A percentile compares a stretch with the other conserved stretches of the same genome.
Conservation (phyloP, 1,140 invertebrate species). For the Muscidifurax raptorellus region DNA sequence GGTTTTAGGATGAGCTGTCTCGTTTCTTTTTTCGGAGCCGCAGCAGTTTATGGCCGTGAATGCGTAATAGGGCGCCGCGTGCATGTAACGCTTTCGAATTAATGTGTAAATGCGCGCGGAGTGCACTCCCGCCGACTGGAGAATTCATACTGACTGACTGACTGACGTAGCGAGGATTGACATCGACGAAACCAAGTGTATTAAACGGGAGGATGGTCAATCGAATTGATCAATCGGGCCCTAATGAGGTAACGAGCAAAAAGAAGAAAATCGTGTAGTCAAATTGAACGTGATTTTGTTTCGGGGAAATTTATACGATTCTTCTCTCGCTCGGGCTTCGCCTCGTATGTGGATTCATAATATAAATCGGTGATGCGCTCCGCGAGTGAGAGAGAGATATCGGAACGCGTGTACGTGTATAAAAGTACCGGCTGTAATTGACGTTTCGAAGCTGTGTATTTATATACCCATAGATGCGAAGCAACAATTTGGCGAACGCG, state of each 20-base stretch:
- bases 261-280: background rate
- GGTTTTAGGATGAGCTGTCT: constrained; percentile 13
- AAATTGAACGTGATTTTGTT: background rate
- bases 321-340: background rate
- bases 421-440: background rate
- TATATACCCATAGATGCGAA: background rate
- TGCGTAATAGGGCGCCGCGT: background rate
- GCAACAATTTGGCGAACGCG: background rate
- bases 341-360: too few relatives aligned
- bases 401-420: too few relatives aligned
- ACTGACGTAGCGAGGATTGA: background rate
- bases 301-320: background rate
- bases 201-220: background rate
- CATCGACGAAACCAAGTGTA: too few relatives aligned
- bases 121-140: background rate
- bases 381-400: background rate
- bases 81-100: background rate
- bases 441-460: background rate
- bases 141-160: background rate
- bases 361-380: background rate
- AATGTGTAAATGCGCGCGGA: background rate
- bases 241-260: constrained; percentile 11
- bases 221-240: background rate
- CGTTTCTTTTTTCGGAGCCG: background rate
- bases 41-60: background rate